Percentiles rank a stretch among this genome's conserved stretches.
Conservation (phyloP, 1,140 invertebrate genomes). For the Pseudomyrmex concolor region DNA sequence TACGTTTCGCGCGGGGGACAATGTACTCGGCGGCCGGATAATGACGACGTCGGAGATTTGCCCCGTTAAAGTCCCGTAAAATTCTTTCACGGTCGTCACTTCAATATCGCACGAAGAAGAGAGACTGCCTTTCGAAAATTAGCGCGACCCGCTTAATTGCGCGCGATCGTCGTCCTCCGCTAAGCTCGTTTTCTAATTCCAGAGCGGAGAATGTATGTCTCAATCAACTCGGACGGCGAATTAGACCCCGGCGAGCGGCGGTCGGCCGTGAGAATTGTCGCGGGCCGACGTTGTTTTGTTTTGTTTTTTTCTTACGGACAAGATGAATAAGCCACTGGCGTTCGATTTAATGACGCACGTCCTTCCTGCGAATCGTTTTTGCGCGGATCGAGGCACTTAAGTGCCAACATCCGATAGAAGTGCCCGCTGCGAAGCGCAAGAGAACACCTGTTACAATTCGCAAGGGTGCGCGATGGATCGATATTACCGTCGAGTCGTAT, state of each 20-base stretch:
- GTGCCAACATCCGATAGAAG: conserved; percentile 64
- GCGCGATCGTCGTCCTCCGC: not conserved
- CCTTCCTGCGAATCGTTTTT: conserved; percentile 69
- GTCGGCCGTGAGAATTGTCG: conserved; percentile 47
- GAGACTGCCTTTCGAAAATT: not conserved
- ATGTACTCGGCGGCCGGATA: conserved; percentile 30
- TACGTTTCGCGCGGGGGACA: conserved; percentile 30
- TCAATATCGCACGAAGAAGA: not conserved
- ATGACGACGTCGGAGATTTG: conserved; percentile 21
- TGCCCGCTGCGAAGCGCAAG: conserved; percentile 6
- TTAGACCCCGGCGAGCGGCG: not conserved
- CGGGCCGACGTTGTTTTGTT: not conserved
- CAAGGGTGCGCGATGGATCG: conserved; percentile 36
- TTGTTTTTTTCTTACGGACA: not conserved
- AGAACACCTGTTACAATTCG: conserved; percentile 65
- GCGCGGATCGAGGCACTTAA: conserved; percentile 53
- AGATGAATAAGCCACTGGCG: conserved; percentile 29
- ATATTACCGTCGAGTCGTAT: conserved; percentile 11
- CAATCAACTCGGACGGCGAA: not conserved
- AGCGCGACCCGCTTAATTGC: not conserved
- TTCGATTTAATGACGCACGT: conserved; percentile 64
- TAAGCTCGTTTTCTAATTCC: conserved; percentile 2
- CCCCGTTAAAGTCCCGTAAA: conserved; percentile 40
- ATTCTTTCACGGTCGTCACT: not conserved
- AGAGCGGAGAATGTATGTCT: not conserved